Evolutionary conservation across 2,888 invertebrate genomes (phyloP), one percentile per base, ranked within the genome.

Genomic region (Harpalus rubripes): DNA sequence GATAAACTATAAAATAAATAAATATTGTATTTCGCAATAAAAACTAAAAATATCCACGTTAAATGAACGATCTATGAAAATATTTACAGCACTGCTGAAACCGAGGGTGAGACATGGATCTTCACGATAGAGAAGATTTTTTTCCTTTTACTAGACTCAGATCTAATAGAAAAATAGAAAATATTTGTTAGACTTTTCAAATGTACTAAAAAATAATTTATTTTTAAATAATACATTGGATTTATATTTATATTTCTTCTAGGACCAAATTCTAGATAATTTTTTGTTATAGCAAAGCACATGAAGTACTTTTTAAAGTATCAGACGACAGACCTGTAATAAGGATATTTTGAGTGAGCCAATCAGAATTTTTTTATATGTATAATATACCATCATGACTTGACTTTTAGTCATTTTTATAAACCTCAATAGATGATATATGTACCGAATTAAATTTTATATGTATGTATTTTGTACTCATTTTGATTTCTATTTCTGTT

Each of bases 131-230:
- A 63, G 72, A 74, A 74, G 41, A 44, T 74, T 41, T 74, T 74
- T 74, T 74, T 26, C 44, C 44, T 16, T 74, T 74, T 74, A 74
- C 41, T 74, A 44, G 32, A 74, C 12, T 81, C 81, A 81, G 81
- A 81, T 81, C 81, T 81, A 81, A 68, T 81, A 81, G 81, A 81
- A 81, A 81, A 81, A 81, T 81, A 81, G 81, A 81, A 81, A 81
- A 81, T 81, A 81, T 81, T 22, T 80, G 74, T 78, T 32, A 56
- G 78, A 68, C 32, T 1, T 68, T 68, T 39, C 12, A 39, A 68
- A 44, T 74, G 72, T 44, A 68, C 52, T 44, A 74, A n/a, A 44
- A 74, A 74, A 44, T 74, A 41, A 12, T 74, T 74, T 44, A 74
- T 74, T 74, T 44, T 32, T 72, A 63, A 12, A 63, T 22, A 63